These are phyloP conservation scores for Eristalis tenax DNA, from an alignment of 2,888 invertebrate genomes.

Conservation along the genomic window DNA sequence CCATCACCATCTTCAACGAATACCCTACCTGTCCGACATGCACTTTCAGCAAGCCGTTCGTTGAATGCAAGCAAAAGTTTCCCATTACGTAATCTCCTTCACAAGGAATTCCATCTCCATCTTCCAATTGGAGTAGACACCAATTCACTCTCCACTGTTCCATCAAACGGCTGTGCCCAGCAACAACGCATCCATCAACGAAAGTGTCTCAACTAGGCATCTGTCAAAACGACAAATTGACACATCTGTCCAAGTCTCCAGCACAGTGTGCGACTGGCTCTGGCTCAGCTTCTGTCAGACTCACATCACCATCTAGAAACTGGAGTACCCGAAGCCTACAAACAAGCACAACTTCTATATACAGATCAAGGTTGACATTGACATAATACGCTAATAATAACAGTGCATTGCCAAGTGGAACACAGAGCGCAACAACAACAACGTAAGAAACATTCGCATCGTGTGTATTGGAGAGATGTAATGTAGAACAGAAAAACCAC, in stretches of 20 bases:
- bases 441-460: conserved; percentile 1
- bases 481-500: conserved; percentile 64
- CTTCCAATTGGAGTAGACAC: neutral
- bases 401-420: conserved; percentile 68
- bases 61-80: too few relatives aligned
- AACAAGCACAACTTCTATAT: conserved; percentile 36
- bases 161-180: neutral
- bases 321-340: conserved; percentile 21
- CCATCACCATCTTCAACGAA: too few relatives aligned
- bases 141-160: neutral
- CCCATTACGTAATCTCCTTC: too few relatives aligned
- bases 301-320: conserved; percentile 14
- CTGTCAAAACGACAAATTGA: neutral
- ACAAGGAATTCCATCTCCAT: neutral
- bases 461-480: conserved; percentile 49
- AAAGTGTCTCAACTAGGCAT: neutral
- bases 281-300: neutral
- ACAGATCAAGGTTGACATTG: conserved; percentile 71
- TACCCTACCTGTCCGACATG: too few relatives aligned
- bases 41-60: too few relatives aligned
- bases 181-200: neutral
- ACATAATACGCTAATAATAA: conserved; percentile 72
- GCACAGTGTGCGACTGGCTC: neutral
- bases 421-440: conserved; percentile 6
- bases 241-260: neutral